A percentile compares a stretch with the other conserved stretches of the same genome.
phyloP scores from a whole-genome alignment of 2,888 invertebrate species.

The Sarcophaga variegata region DNA sequence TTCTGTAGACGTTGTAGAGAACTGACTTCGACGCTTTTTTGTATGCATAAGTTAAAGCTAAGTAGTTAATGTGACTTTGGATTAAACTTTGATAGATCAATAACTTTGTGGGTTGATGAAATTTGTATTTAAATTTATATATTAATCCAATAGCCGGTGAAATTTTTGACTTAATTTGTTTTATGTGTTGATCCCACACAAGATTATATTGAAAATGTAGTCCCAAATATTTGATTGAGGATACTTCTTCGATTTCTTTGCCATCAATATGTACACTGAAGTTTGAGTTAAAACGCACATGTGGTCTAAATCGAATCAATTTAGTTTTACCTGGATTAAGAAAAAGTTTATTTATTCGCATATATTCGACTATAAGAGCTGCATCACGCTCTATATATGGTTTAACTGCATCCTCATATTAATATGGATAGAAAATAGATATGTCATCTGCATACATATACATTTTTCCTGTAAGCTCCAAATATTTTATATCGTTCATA shows the following conservation, averaged over 20 bases:
- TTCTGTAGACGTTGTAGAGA: too few species aligned
- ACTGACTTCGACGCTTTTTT: too few species aligned
- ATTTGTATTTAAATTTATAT: not conserved
- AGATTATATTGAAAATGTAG: constrained; percentile 7
- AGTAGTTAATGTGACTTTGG: too few species aligned
- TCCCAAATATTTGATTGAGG: constrained; percentile 10
- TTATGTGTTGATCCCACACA: constrained; percentile 14
- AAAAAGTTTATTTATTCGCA: too few species aligned
- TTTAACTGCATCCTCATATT: not conserved
- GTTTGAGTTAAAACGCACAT: not conserved
- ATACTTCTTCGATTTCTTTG: not conserved
- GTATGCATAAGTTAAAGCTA: too few species aligned
- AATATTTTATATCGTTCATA: constrained; percentile 11
- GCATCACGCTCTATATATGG: constrained; percentile 22
- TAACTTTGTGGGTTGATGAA: too few species aligned
- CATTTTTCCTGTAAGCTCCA: not conserved
- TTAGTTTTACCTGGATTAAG: constrained; percentile 12
- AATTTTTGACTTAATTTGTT: not conserved
- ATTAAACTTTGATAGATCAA: too few species aligned
- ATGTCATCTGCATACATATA: constrained; percentile 18
- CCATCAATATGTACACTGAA: constrained; percentile 17
- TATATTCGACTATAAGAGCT: not conserved
- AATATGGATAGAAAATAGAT: not conserved
- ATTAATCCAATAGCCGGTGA: not conserved
- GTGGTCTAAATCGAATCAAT: constrained; percentile 19